Evolutionary conservation across 2,797 vertebrate species (phyloP).

Genomic region (Tokudaia tokunoshimensis): DNA sequence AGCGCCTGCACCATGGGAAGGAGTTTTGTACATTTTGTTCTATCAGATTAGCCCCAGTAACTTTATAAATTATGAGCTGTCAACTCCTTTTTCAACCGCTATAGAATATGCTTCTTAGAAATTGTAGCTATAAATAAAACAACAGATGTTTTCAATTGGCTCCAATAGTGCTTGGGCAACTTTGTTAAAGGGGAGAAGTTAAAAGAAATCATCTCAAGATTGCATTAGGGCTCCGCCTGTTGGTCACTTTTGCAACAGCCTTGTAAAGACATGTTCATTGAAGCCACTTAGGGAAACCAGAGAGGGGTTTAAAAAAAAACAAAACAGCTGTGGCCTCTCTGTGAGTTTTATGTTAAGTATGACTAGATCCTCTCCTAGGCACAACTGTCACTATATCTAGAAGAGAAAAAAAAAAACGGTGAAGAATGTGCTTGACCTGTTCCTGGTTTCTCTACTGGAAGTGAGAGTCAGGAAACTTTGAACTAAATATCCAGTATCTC

Average conservation of each 20-base stretch:
- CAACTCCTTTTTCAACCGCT: constrained; percentile 89
- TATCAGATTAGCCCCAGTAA: constrained; percentile 88
- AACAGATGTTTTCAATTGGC: constrained; percentile 90
- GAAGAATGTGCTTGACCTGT: neutral
- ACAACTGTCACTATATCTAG: neutral
- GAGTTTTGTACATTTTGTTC: constrained; percentile 89
- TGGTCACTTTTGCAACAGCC: constrained; percentile 68
- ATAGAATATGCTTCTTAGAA: constrained; percentile 91
- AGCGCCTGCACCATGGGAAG: constrained; percentile 76
- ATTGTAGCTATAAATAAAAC: constrained; percentile 91
- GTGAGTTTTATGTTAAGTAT: neutral
- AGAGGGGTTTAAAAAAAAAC: neutral
- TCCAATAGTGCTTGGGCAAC: constrained; percentile 82
- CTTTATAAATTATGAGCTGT: constrained; percentile 90
- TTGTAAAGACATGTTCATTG: constrained; percentile 41
- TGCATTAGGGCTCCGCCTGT: constrained; percentile 84
- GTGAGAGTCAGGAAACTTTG: neutral
- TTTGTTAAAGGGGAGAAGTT: constrained; percentile 77
- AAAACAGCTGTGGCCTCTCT: neutral
- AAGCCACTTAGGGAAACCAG: constrained; percentile 46
- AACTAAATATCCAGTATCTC: neutral
- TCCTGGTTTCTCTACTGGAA: neutral
- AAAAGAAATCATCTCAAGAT: constrained; percentile 60
- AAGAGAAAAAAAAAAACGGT: neutral
- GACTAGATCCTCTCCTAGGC: neutral